A percentile compares a stretch with the other conserved stretches of the same genome.
phyloP scores from a whole-genome alignment of 2,888 invertebrate genomes.

The Sinentomon sp. region DNA sequence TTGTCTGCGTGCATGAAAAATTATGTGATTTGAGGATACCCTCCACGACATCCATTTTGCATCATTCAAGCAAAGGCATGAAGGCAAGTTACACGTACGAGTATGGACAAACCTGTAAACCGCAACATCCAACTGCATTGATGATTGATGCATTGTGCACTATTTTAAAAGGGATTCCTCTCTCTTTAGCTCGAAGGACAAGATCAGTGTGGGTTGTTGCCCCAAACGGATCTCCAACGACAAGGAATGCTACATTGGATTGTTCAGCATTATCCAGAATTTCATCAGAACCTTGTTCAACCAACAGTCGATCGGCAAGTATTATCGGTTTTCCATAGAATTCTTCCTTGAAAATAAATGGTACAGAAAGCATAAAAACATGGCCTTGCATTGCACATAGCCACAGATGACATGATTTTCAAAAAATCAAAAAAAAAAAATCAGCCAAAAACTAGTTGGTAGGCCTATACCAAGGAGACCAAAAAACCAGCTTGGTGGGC shows the following conservation, averaged over 20 bases:
- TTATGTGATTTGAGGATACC: no score
- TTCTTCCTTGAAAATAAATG: slow-evolving; percentile 38
- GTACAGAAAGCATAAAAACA: not conserved
- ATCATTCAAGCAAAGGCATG: no score
- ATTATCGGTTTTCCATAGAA: slow-evolving; percentile 59
- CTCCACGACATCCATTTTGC: no score
- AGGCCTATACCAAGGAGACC: no score
- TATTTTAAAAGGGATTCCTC: slow-evolving; percentile 41
- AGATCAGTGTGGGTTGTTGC: slow-evolving; percentile 96
- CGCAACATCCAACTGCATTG: slow-evolving; percentile 88
- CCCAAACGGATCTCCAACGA: slow-evolving; percentile 94
- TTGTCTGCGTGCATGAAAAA: no score
- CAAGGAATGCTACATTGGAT: slow-evolving; percentile 58
- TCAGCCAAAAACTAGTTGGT: no score
- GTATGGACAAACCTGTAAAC: slow-evolving; percentile 44
- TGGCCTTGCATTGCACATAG: no score
- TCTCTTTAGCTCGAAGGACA: slow-evolving; percentile 57
- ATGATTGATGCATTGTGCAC: slow-evolving; percentile 94
- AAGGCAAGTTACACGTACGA: no score
- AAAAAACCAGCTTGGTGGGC: no score
- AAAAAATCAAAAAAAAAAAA: no score
- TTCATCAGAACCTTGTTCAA: slow-evolving; percentile 64
- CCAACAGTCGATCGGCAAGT: slow-evolving; percentile 75
- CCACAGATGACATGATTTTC: no score
- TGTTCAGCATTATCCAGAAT: slow-evolving; percentile 44